Percentiles rank a stretch among this genome's conserved stretches.
These are phyloP conservation scores for Meiosimyza decipiens DNA, from an alignment of 2,888 invertebrate species.

Conservation along the genomic window DNA sequence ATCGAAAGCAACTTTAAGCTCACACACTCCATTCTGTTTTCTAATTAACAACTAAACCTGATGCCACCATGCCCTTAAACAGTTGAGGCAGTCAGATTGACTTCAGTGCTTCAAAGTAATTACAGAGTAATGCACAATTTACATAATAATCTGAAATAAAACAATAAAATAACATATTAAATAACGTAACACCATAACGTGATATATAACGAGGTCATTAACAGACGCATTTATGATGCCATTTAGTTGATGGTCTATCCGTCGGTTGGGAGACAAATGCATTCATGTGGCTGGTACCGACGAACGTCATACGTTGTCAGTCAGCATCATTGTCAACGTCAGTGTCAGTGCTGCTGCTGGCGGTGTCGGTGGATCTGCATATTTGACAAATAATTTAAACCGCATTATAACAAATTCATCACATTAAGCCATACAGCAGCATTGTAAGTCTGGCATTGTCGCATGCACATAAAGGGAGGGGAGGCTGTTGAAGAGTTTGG, in stretches of 20 bases:
- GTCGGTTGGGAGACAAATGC: background rate
- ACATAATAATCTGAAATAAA: constrained; percentile 52
- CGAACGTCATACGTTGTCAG: constrained; percentile 22
- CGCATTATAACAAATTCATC: constrained; percentile 14
- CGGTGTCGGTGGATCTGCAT: background rate
- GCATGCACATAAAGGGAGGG: background rate
- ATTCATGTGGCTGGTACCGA: background rate
- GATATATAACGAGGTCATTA: constrained; percentile 19
- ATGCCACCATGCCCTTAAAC: background rate
- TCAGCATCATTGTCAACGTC: constrained; percentile 21
- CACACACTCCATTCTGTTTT: too few relatives aligned
- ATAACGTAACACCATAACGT: constrained; percentile 41
- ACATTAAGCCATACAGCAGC: constrained; percentile 4
- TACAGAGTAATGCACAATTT: constrained; percentile 53
- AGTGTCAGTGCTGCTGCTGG: background rate
- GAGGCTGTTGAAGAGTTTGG: too few relatives aligned
- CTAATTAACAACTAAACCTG: too few relatives aligned
- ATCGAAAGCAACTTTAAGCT: too few relatives aligned
- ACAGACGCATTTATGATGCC: constrained; percentile 26
- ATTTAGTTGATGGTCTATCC: constrained; percentile 8
- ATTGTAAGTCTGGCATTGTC: background rate
- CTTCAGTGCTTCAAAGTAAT: constrained; percentile 42
- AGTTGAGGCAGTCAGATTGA: background rate
- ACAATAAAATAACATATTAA: constrained; percentile 59
- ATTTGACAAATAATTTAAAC: constrained; percentile 28